A percentile compares a stretch with the other conserved stretches of the same genome.
These are phyloP conservation scores for Myathropa florea DNA, from an alignment of 2,888 invertebrate genomes.

Conservation along the genomic window DNA sequence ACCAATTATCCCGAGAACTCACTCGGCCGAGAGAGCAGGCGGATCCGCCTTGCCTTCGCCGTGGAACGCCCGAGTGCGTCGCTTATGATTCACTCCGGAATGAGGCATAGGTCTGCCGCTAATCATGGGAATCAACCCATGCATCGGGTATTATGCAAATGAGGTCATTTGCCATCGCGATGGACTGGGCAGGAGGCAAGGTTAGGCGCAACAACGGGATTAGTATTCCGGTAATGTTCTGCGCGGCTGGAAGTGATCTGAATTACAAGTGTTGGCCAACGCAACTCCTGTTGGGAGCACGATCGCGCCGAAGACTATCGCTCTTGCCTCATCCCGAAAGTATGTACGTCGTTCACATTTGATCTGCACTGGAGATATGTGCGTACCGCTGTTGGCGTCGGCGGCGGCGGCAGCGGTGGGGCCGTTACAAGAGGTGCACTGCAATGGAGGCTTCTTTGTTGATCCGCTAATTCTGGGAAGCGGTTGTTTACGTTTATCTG, in stretches of 20 bases:
- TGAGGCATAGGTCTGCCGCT: constrained; percentile 54
- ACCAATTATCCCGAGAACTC: constrained; percentile 65
- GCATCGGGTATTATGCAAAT: constrained; percentile 72
- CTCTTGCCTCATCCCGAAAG: constrained; percentile 43
- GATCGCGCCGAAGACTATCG: constrained; percentile 14
- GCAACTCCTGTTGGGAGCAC: constrained; percentile 35
- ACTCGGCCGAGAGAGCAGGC: constrained; percentile 48
- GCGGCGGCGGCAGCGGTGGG: constrained; percentile 3
- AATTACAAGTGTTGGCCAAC: constrained; percentile 63
- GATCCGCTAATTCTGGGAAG: constrained; percentile 63
- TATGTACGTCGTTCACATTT: constrained; percentile 44
- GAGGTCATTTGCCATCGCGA: constrained; percentile 72
- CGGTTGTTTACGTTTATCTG: constrained; percentile 11
- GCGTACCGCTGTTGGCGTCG: constrained; percentile 22
- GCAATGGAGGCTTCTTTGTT: constrained; percentile 35
- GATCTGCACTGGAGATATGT: constrained; percentile 53
- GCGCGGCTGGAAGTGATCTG: constrained; percentile 61
- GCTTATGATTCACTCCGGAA: constrained; percentile 44
- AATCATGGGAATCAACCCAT: constrained; percentile 67
- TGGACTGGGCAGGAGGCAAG: constrained; percentile 21
- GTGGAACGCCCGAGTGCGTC: constrained; percentile 42
- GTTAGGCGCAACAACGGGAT: constrained; percentile 49
- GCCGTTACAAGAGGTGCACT: constrained; percentile 18
- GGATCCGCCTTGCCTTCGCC: constrained; percentile 10
- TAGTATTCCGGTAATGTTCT: constrained; percentile 68